A percentile compares a stretch with the other conserved stretches of the same genome.
Conservation (phyloP, 2,888 invertebrate genomes). For the Machimus atricapillus region DNA sequence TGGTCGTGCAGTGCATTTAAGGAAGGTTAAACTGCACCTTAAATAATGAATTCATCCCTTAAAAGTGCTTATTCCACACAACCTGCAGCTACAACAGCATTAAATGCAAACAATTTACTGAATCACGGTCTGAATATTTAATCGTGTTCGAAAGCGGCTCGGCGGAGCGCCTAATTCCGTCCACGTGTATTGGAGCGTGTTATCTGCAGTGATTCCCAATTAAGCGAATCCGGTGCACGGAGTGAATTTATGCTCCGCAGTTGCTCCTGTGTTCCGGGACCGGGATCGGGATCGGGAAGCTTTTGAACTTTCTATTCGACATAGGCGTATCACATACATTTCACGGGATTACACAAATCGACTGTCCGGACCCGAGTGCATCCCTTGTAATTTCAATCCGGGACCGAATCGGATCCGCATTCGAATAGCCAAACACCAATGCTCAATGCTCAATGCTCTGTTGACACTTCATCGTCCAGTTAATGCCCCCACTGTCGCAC, state of each 20-base stretch:
- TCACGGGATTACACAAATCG: neutral
- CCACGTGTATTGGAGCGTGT: constrained; percentile 25
- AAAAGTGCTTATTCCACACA: neutral
- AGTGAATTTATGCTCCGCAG: neutral
- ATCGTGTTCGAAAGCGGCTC: neutral
- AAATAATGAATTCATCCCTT: neutral
- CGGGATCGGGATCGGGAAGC: neutral
- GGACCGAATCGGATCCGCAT: neutral
- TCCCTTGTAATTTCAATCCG: neutral
- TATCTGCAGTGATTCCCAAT: constrained; percentile 7
- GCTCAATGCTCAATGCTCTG: neutral
- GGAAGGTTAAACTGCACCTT: neutral
- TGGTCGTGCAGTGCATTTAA: neutral
- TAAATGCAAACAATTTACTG: constrained; percentile 4
- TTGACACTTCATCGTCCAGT: neutral
- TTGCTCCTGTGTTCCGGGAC: neutral
- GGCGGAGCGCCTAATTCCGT: neutral
- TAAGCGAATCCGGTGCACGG: neutral
- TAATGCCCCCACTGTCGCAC: neutral
- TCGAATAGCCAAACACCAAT: neutral
- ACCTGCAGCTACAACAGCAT: neutral
- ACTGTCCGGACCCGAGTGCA: neutral
- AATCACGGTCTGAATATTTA: constrained; percentile 17
- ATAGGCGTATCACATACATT: neutral
- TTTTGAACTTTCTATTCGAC: neutral